Evolutionary conservation across 1,140 invertebrate genomes (phyloP), one percentile per base, ranked within the genome.

Genomic region (Phthorimaea operculella): DNA sequence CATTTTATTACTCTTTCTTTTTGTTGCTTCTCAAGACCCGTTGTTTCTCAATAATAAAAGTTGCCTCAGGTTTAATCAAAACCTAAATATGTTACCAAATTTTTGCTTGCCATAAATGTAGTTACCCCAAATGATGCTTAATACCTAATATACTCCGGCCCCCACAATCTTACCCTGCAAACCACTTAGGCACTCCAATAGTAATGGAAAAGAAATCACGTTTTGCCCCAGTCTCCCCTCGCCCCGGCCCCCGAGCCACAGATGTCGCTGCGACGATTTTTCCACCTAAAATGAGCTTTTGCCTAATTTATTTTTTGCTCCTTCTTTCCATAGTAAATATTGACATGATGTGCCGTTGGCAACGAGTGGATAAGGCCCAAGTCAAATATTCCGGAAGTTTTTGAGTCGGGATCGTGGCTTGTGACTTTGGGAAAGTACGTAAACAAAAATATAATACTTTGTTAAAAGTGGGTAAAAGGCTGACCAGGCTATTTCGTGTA

Each of bases 231-330:
- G 64, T 58, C 55, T 21, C 61, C 53, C 49, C 52, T 44, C 50
- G n/a, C 50, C 39, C 45, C 57, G n/a, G 18, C 64, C 72, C 63
- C 63, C 67, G 67, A 69, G 71, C 68, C 77, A 59, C 80, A 84
- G 79, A 81, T 84, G 81, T 76, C 72, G 78, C 62, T 54, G 59
- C 21, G 57, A 64, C 64, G 71, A 76, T 79, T 84, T 82, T 81
- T 75, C 9, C 70, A 70, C 70, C 49, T 72, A 64, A 76, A 83
- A 83, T 83, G 79, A 80, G 78, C 72, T 82, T 79, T 79, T 68
- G 82, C 79, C 79, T 83, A 85, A 85, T 82, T 85, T 83, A 85
- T 85, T 85, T 85, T 85, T 85, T 85, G 77, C 72, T 76, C 79
- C 82, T 82, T 79, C 77, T 79, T 83, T 79, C 76, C 65, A 61